Percentiles rank a stretch among this genome's conserved stretches.
Evolutionary conservation across 2,113 vertebrate genomes (phyloP).

Genomic region (rabbit (Oryctolagus cuniculus)): mOryCun1.1 NC_091433.1:124023501-124024000

Average conservation of each 20-base stretch:
- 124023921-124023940: not conserved
- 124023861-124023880: not conserved
- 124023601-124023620: not conserved
- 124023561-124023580: not conserved
- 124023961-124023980: not conserved
- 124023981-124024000: not conserved
- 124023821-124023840: slow-evolving; percentile 13
- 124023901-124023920: slow-evolving; percentile 48
- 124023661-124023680: not conserved
- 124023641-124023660: not conserved
- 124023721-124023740: not conserved
- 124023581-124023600: slow-evolving; percentile 40
- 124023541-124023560: slow-evolving; percentile 41
- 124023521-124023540: not conserved
- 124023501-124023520: not conserved
- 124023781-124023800: not conserved
- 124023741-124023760: slow-evolving; percentile 2
- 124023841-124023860: not conserved
- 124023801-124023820: not conserved
- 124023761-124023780: slow-evolving; percentile 32
- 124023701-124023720: not conserved
- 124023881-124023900: slow-evolving; percentile 20
- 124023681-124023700: not conserved
- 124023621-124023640: not conserved
- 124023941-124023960: not conserved